Conservation (phyloP, 1,140 invertebrate genomes). For the Pachypeltis micranthus region DNA sequence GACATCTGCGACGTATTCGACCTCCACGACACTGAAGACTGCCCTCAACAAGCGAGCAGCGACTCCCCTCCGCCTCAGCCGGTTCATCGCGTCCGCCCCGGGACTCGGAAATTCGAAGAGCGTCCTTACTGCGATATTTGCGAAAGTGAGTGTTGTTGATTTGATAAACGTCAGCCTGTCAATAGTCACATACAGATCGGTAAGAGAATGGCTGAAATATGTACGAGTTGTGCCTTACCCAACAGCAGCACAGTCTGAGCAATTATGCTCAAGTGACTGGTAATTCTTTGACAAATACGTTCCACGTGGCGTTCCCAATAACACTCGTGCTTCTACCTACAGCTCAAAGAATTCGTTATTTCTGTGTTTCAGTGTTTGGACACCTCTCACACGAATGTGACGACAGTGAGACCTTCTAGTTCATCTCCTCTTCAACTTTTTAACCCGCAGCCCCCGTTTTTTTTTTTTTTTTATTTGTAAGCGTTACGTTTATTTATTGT, state of each 20-base stretch:
- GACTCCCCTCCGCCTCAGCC: constrained; percentile 34
- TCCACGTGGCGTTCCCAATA: too few species aligned
- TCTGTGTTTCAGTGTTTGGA: constrained; percentile 55
- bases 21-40: constrained; percentile 92
- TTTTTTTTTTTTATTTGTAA: too few species aligned
- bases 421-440: neutral
- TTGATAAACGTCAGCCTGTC: neutral
- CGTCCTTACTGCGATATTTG: constrained; percentile 85
- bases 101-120: constrained; percentile 35
- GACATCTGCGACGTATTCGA: constrained; percentile 97
- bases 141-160: constrained; percentile 53
- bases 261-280: too few species aligned
- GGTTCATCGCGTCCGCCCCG: neutral
- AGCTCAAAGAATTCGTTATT: too few species aligned
- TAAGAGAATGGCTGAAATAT: neutral
- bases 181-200: neutral
- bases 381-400: constrained; percentile 66
- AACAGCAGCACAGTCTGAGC: too few species aligned
- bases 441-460: too few species aligned
- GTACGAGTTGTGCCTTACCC: too few species aligned
- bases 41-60: constrained; percentile 68
- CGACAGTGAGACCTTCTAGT: constrained; percentile 66
- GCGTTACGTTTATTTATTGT: too few species aligned
- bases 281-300: too few species aligned
- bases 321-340: too few species aligned